phyloP scores from a whole-genome alignment of 2,113 vertebrate species.

The Excalfactoria chinensis region DNA sequence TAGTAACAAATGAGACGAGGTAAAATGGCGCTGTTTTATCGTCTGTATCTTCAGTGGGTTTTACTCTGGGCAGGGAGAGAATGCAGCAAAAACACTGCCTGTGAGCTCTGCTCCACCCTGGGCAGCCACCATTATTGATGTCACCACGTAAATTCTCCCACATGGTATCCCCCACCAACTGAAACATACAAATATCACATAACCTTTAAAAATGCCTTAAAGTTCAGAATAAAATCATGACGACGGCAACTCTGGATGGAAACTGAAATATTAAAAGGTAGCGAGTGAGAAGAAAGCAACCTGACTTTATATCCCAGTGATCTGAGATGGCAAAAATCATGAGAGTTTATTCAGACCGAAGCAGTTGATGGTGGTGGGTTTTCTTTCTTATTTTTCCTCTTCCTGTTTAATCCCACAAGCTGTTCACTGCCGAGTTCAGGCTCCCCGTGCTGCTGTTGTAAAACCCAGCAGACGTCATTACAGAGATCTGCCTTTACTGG shows the following conservation, averaged over 20 bases:
- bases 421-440: neutral
- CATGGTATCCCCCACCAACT: neutral
- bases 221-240: neutral
- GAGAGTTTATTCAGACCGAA: neutral
- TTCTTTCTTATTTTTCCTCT: neutral
- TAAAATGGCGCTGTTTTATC: neutral
- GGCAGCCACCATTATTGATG: neutral
- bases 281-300: neutral
- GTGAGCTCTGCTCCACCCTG: neutral
- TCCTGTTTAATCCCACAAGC: constrained; percentile 25
- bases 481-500: neutral
- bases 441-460: neutral
- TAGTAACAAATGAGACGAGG: neutral
- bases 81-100: neutral
- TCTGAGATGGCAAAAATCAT: neutral
- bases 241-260: neutral
- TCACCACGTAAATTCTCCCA: neutral
- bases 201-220: neutral
- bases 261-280: neutral
- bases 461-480: rapidly evolving
- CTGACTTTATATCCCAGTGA: neutral
- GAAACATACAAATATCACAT: neutral
- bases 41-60: neutral
- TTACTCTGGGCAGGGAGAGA: neutral
- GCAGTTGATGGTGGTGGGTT: rapidly evolving